Conservation (phyloP, 2,797 vertebrate species). For the Artibeus lituratus region DNA sequence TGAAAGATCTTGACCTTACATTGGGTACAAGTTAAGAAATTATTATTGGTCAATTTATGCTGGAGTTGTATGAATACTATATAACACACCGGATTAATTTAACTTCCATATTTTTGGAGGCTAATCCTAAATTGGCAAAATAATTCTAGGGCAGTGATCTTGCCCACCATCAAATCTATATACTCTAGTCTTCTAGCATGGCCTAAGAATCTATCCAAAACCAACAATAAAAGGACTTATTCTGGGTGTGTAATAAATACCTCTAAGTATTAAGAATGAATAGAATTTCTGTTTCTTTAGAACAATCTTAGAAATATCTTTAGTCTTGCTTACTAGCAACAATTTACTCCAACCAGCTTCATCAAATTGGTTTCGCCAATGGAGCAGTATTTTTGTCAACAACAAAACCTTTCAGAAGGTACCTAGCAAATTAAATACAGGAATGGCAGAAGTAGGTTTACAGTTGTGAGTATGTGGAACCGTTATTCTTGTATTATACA, state of each 20-base stretch:
- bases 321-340: slow-evolving; percentile 27
- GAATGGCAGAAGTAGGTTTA: background rate
- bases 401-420: slow-evolving; percentile 4
- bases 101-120: background rate
- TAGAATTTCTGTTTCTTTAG: slow-evolving; percentile 24
- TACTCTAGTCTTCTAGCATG: background rate
- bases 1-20: background rate
- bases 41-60: background rate
- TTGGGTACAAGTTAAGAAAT: background rate
- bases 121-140: background rate
- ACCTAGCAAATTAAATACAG: background rate
- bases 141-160: background rate
- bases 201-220: background rate
- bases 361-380: background rate
- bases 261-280: background rate
- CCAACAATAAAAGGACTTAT: background rate
- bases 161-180: background rate
- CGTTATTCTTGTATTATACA: background rate
- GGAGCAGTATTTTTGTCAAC: background rate
- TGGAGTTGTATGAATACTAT: background rate
- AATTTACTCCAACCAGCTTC: background rate
- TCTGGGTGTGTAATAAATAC: background rate
- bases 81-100: background rate
- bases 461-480: background rate
- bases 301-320: slow-evolving; percentile 4